Evolutionary conservation across 2,797 vertebrate genomes (phyloP), one percentile per base, ranked within the genome.

Genomic region (Phaenicophaeus curvirostris): DNA sequence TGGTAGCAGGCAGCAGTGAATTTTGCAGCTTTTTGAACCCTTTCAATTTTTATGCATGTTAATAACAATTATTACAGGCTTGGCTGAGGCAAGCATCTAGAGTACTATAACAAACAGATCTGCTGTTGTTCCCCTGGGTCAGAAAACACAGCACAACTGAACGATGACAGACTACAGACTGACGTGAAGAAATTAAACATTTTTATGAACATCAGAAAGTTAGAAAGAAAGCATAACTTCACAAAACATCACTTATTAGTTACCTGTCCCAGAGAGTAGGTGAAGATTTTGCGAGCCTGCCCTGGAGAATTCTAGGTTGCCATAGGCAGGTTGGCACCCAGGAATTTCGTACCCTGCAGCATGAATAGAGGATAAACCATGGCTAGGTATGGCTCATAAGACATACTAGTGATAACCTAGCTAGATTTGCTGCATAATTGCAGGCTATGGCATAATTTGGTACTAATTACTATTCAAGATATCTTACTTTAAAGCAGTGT

Each of bases 211-310:
- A 96, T 79, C 74, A 92, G 88, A 94, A 96, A 95, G 78, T 95
- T 79, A 92, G 87, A 94, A 97, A 93, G 94, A 93, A 96, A 94
- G 87, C 94, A 95, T 87, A 88, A 96, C 90, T 96, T 94, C 75
- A 97, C 87, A 96, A 95, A 97, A 97, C 41, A 97, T 95, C 63
- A 94, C 95, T 97, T 91, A 77, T 92, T 97, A 96, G 73, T 98
- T 98, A 98, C 98, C 98, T 98, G 98, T 98, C 98, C 98, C 98
- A 98, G 97, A 98, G 97, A 79, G 97, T 97, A 97, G 98, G 97
- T 93, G 98, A 98, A 96, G 98, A 98, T 98, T 98, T 97, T 98
- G 98, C 95, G 98, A 97, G 98, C 91, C 97, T 98, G 97, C 98
- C 98, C 97, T 98, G 98, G 96, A 98, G 98, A 96, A 98, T 97